phyloP scores from a whole-genome alignment of 2,113 vertebrate species.

The Peromyscus maniculatus region DNA sequence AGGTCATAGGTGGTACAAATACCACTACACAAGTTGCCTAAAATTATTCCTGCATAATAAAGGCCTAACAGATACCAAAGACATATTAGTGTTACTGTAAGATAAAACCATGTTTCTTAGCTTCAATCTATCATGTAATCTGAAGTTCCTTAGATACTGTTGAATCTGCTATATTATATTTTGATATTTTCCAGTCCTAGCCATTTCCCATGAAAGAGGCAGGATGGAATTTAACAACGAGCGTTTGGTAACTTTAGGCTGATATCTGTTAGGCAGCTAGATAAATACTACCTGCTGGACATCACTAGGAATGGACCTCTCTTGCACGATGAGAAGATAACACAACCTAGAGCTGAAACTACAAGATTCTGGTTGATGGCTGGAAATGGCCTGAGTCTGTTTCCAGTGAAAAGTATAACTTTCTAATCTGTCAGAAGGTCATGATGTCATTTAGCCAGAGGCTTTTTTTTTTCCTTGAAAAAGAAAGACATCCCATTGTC shows the following conservation, averaged over 20 bases:
- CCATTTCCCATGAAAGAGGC: background rate
- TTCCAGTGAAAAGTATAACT: background rate
- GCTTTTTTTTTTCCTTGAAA: background rate
- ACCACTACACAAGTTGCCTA: background rate
- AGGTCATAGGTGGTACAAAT: too few species aligned
- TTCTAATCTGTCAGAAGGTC: background rate
- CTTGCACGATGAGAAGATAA: background rate
- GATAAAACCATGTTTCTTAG: background rate
- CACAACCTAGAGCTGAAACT: background rate
- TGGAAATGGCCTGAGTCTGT: background rate
- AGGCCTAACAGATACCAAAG: background rate
- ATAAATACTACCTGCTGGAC: background rate
- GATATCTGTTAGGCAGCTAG: background rate
- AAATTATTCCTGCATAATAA: background rate
- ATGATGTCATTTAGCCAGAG: background rate
- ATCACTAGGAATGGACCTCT: background rate
- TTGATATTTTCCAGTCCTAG: background rate
- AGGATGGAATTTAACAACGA: background rate
- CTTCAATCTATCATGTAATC: background rate
- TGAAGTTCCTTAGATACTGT: background rate
- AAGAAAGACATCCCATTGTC: background rate
- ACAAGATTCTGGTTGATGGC: background rate
- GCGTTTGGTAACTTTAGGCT: background rate
- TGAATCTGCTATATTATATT: background rate
- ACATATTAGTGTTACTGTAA: background rate